A percentile compares a stretch with the other conserved stretches of the same genome.
These are phyloP conservation scores for Aethina tumida DNA, from an alignment of 1,140 invertebrate species.

Conservation along the genomic window DNA sequence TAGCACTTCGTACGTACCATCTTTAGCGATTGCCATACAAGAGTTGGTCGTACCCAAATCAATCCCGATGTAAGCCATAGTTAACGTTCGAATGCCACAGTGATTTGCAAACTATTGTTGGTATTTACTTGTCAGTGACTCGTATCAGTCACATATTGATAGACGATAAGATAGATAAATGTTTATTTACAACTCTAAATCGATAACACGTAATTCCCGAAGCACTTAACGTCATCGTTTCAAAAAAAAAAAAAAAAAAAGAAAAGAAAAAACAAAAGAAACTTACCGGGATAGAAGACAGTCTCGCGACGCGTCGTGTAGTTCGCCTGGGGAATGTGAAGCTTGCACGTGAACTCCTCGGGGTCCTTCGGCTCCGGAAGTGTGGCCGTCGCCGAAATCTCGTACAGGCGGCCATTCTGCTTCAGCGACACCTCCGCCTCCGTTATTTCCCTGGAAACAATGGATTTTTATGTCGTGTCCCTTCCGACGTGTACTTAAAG, in stretches of 20 bases:
- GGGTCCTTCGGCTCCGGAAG: conserved; percentile 45
- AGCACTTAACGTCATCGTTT: neutral
- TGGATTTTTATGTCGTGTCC: conserved; percentile 2
- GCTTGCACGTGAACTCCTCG: conserved; percentile 49
- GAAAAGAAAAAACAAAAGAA: conserved; percentile 1
- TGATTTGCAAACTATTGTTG: neutral
- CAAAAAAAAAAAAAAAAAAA: conserved; percentile 1
- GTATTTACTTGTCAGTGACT: neutral
- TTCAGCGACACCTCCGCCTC: conserved; percentile 36
- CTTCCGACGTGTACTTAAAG: too few relatives aligned
- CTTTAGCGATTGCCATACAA: too few relatives aligned
- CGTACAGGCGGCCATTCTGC: conserved; percentile 41
- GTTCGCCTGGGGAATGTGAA: conserved; percentile 49
- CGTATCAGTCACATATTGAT: neutral
- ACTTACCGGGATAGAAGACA: conserved; percentile 51
- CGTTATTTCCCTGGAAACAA: conserved; percentile 29
- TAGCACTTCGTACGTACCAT: too few relatives aligned
- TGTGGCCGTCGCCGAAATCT: conserved; percentile 43
- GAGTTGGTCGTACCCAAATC: too few relatives aligned
- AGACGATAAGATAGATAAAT: conserved; percentile 1
- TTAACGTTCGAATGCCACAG: neutral
- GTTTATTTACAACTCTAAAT: conserved; percentile 5
- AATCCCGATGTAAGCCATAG: too few relatives aligned
- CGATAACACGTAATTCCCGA: too few relatives aligned
- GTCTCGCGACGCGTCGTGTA: conserved; percentile 48